Evolutionary conservation across 2,888 invertebrate species (phyloP), one percentile per base, ranked within the genome.

Genomic region (Gerris lacustris): DNA sequence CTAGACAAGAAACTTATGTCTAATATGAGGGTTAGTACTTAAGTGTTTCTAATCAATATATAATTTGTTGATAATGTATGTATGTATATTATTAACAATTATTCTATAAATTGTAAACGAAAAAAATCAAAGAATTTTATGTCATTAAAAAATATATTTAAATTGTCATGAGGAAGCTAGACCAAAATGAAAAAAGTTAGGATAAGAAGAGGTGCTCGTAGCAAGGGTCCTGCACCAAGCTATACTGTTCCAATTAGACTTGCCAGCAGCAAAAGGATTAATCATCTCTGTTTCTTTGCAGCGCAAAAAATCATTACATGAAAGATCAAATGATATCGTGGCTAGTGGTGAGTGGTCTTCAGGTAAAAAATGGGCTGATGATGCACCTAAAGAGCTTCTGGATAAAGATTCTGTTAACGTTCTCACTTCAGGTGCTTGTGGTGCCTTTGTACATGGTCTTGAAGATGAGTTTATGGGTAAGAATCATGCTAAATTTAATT

Each of bases 1-100:
- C 82, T 99, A 55, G 98, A 99, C 79, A 99, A 99, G 81, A 98
- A 98, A 79, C 86, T 96, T 44, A 96, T 96, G 94, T 93, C 94
- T 69, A 92, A 95, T 78, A 90, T 96, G 88, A 88, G 91, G 84
- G 91, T 92, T 80, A 78, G 80, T 78, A 66, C 31, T 31, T 31
- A 31, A 31, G 31, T 31, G 43, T 17, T 66, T 6, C 17, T 67
- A 64, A 6, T 44, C n/a, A 69, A 7, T 67, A 18, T 47, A 6
- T 15, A 63, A 45, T 47, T 44, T 72, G 44, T 31, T 31, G 31
- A 17, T 47, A 47, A 47, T 15, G 6, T n/a, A 62, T 62, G n/a
- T n/a, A 15, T 62, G 15, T 63, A 63, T 45, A 68, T 9, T 64
- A 47, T 45, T 72, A n/a, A 45, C 47, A 64, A 67, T 31, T 31